A percentile compares a stretch with the other conserved stretches of the same genome.
Evolutionary conservation across 2,113 vertebrate genomes (phyloP).

Genomic region (Xenopus laevis): DNA sequence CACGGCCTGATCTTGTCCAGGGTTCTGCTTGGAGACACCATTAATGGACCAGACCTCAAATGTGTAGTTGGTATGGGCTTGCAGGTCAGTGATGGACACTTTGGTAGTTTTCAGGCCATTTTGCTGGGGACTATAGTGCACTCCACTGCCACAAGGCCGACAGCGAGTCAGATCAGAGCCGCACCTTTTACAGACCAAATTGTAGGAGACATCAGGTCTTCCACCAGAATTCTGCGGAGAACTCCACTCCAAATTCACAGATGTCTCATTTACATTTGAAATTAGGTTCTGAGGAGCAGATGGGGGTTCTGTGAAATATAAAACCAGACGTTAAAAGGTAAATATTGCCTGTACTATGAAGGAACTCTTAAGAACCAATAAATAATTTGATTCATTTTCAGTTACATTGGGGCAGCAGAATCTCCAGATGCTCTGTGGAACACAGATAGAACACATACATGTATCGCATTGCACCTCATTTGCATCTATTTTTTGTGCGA

Average conservation of each 20-base stretch:
- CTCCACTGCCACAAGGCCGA: conserved; percentile 82
- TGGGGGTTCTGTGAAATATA: conserved; percentile 74
- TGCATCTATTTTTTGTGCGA: too few species aligned
- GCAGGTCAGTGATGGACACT: conserved; percentile 92
- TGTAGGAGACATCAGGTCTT: conserved; percentile 89
- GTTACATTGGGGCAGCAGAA: too few species aligned
- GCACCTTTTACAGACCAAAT: conserved; percentile 89
- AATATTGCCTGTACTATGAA: background rate
- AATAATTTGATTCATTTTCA: background rate
- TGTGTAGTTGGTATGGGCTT: conserved; percentile 98
- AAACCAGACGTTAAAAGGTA: background rate
- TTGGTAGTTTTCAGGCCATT: conserved; percentile 79
- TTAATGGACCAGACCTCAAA: conserved; percentile 96
- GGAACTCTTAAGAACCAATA: background rate
- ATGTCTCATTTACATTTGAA: conserved; percentile 97
- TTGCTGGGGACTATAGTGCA: conserved; percentile 92
- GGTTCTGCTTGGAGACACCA: conserved; percentile 88
- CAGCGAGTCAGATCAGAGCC: conserved; percentile 76
- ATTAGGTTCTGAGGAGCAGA: conserved; percentile 91
- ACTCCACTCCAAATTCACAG: conserved; percentile 94
- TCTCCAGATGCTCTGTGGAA: too few species aligned
- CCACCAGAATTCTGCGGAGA: conserved; percentile 83
- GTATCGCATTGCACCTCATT: too few species aligned
- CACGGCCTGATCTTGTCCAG: conserved; percentile 85
- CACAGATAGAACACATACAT: too few species aligned